Base-by-base conservation (phyloP, 2,113 vertebrate species). In the Lepus europaeus region DNA sequence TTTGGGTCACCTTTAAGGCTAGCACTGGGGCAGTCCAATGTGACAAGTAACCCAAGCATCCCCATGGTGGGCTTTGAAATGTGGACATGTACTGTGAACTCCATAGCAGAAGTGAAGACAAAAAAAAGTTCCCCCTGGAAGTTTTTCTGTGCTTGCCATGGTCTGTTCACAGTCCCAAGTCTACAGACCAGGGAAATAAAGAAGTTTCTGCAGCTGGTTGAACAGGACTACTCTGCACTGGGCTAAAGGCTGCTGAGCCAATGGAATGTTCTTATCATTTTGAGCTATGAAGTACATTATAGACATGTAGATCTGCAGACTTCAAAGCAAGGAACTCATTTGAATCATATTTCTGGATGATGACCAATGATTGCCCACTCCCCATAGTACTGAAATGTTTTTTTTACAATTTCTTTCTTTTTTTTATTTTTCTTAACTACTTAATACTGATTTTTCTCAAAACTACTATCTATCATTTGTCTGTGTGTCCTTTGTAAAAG, bases 311-410 rank as follows among this genome's bases (percentile, higher is more conserved):
- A 0, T 87, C 25, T 83, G 23, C 56, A 31, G 61, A 66, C 49
- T 33, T 80, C 25, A 83, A 66, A 84, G n/a, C 22, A 69, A 25
- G 84, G 87, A 68, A 27, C 39, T 64, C 33, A 19, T 69, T 68
- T 66, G 9, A 76, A 59, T 94, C 13, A 6, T 17, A 85, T 92
- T 95, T 93, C 33, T 87, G 23, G 85, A n/a, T 36, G 36, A 33
- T 45, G 29, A 63, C 27, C 27, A 72, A 11, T 14, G 53, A 77
- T 27, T 61, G 33, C 29, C 10, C 76, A 1, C 53, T 91, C 20
- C 33, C 14, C 0, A 2, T 9, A 4, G 36, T n/a, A 23, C 16
- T 70, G 39, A 10, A n/a, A 77, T 86, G 49, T 31, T 39, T 51
- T 27, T 23, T 36, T 14, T 12, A 17, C 22, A 22, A 10, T 56